These are phyloP conservation scores for Petrophora chlorosata DNA, from an alignment of 2,888 invertebrate species.

Conservation along the genomic window DNA sequence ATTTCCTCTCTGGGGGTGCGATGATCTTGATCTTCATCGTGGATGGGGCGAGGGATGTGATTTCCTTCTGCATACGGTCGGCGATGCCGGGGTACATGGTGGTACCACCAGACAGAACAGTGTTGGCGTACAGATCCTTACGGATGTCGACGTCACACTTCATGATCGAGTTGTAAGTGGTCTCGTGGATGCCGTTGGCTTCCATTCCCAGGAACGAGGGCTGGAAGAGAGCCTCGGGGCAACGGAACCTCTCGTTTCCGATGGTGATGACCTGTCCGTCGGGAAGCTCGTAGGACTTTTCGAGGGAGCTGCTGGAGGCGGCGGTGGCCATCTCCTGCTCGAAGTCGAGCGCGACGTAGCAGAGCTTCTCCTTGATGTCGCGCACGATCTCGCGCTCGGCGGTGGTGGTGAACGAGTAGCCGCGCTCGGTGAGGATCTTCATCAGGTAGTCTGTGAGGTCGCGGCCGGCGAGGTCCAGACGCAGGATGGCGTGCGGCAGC, in stretches of 20 bases:
- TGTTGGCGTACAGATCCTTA: slow-evolving; percentile 98
- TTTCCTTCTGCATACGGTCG: slow-evolving; percentile 97
- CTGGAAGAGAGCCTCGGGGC: slow-evolving; percentile 97
- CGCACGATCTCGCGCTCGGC: slow-evolving; percentile 97
- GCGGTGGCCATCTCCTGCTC: slow-evolving; percentile 97
- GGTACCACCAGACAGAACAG: slow-evolving; percentile 96
- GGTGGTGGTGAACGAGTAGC: slow-evolving; percentile 95
- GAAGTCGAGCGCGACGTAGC: slow-evolving; percentile 95
- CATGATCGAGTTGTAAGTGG: slow-evolving; percentile 98
- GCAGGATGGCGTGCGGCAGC: slow-evolving; percentile 95
- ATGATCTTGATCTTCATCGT: slow-evolving; percentile 98
- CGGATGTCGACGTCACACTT: slow-evolving; percentile 99
- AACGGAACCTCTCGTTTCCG: slow-evolving; percentile 97
- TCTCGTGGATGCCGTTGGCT: slow-evolving; percentile 95
- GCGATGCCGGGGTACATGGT: slow-evolving; percentile 98
- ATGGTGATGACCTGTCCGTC: slow-evolving; percentile 97
- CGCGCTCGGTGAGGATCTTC: slow-evolving; percentile 96
- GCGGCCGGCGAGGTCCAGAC: slow-evolving; percentile 95
- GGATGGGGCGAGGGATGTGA: slow-evolving; percentile 95
- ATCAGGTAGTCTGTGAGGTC: slow-evolving; percentile 96
- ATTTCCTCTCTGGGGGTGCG: slow-evolving; percentile 97
- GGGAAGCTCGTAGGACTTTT: slow-evolving; percentile 98
- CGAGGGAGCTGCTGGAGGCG: slow-evolving; percentile 94
- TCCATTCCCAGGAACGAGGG: slow-evolving; percentile 96
- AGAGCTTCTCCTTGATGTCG: slow-evolving; percentile 96